A percentile compares a stretch with the other conserved stretches of the same genome.
phyloP scores from a whole-genome alignment of 2,113 vertebrate species.

The Percina caprodes region DNA sequence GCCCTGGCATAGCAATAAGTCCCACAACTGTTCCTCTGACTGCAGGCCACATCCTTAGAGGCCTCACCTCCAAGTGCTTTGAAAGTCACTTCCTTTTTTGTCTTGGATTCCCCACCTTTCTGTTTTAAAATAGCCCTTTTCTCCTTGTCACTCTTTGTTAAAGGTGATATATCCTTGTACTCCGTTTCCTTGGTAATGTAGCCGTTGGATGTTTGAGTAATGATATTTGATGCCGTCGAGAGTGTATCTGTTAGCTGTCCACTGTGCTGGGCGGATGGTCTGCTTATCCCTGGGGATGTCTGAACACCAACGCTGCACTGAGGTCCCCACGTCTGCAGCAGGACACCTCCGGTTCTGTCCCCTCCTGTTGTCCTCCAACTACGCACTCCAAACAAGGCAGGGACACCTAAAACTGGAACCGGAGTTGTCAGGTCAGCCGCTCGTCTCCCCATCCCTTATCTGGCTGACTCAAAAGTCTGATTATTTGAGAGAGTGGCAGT shows the following conservation, averaged over 20 bases:
- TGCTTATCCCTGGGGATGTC: slow-evolving; percentile 79
- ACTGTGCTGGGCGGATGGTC: slow-evolving; percentile 49
- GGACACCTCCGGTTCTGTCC: slow-evolving; percentile 62
- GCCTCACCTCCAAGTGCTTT: slow-evolving; percentile 71
- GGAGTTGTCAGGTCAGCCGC: slow-evolving; percentile 81
- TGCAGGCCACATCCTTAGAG: slow-evolving; percentile 64
- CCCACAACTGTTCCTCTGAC: slow-evolving; percentile 52
- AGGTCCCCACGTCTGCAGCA: slow-evolving; percentile 73
- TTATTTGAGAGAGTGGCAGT: slow-evolving; percentile 32
- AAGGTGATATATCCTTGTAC: slow-evolving; percentile 49
- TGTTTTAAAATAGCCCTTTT: slow-evolving; percentile 78
- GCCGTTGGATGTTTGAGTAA: slow-evolving; percentile 56
- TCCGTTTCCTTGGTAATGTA: slow-evolving; percentile 55
- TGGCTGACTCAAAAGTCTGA: slow-evolving; percentile 53
- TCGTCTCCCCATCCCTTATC: slow-evolving; percentile 81
- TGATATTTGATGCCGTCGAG: slow-evolving; percentile 46
- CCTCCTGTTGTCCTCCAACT: slow-evolving; percentile 76
- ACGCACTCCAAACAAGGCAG: slow-evolving; percentile 79
- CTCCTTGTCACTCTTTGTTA: slow-evolving; percentile 70
- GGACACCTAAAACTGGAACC: slow-evolving; percentile 82
- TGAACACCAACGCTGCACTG: slow-evolving; percentile 83
- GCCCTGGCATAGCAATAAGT: slow-evolving; percentile 68
- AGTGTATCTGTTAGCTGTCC: slow-evolving; percentile 48
- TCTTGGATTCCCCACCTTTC: slow-evolving; percentile 76
- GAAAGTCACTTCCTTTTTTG: slow-evolving; percentile 85